Evolutionary conservation across 2,797 vertebrate species (phyloP).

Genomic region (Chaenodraco wilsoni): DNA sequence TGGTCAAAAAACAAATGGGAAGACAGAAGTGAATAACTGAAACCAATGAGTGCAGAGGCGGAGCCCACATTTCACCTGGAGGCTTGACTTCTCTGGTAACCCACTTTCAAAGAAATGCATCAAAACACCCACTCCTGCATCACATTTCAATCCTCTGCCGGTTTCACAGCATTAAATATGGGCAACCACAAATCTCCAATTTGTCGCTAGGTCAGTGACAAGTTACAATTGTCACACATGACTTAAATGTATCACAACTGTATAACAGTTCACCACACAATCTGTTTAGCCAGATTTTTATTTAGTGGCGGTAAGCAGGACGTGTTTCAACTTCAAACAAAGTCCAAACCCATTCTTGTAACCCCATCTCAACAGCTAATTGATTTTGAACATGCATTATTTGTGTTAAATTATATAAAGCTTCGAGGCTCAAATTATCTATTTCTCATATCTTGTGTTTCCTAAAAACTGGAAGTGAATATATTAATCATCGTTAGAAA

Average conservation of each 20-base stretch:
- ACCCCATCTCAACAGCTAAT: no score
- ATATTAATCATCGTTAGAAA: not conserved
- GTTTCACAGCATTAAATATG: not conserved
- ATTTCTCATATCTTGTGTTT: not conserved
- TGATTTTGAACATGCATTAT: no score
- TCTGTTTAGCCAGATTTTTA: not conserved
- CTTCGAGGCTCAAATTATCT: not conserved
- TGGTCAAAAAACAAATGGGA: slow-evolving; percentile 1
- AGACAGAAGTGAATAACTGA: not conserved
- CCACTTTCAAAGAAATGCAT: slow-evolving; percentile 7
- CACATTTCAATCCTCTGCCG: not conserved
- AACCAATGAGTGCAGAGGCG: not conserved
- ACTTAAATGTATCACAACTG: not conserved
- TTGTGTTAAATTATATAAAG: no score
- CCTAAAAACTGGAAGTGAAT: not conserved
- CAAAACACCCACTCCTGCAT: not conserved
- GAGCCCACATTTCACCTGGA: not conserved
- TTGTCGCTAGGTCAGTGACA: not conserved
- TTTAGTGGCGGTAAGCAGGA: not conserved
- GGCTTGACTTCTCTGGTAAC: not conserved
- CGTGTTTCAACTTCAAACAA: not conserved
- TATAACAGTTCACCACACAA: not conserved
- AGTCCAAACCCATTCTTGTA: not conserved
- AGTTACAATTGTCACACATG: not conserved
- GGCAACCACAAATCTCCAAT: not conserved